These are phyloP conservation scores for Papilio xuthus DNA, from an alignment of 1,140 invertebrate genomes.

Conservation along the genomic window DNA sequence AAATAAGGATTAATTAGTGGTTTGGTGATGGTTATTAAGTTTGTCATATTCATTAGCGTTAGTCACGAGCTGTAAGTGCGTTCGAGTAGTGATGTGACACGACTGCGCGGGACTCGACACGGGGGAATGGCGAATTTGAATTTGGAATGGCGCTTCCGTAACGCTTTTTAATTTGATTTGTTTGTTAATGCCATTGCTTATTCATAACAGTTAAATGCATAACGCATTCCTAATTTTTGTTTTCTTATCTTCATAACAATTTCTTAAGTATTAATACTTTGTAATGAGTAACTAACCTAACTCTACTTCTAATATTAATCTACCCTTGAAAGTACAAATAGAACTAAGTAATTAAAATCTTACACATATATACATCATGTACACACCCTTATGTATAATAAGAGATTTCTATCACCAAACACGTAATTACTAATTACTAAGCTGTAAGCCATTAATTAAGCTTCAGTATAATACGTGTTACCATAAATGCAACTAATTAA, in stretches of 20 bases:
- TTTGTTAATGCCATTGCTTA: constrained; percentile 34
- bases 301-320: background rate
- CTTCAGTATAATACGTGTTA: background rate
- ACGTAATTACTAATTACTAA: background rate
- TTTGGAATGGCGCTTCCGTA: constrained; percentile 35
- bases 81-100: constrained; percentile 37
- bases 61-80: constrained; percentile 39
- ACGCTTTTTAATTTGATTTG: constrained; percentile 36
- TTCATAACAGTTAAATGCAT: constrained; percentile 29
- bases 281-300: background rate
- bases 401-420: constrained; percentile 3
- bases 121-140: constrained; percentile 37
- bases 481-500: background rate
- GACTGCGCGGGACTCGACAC: constrained; percentile 36
- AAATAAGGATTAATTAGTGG: background rate
- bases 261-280: background rate
- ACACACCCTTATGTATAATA: background rate
- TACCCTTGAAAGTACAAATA: background rate
- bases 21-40: background rate
- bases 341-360: background rate
- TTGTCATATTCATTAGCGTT: constrained; percentile 37
- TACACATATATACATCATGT: background rate
- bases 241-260: background rate
- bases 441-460: constrained; percentile 18
- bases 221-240: background rate